Evolutionary conservation across 1,140 invertebrate genomes (phyloP).

Genomic region (Eurosta solidaginis): DNA sequence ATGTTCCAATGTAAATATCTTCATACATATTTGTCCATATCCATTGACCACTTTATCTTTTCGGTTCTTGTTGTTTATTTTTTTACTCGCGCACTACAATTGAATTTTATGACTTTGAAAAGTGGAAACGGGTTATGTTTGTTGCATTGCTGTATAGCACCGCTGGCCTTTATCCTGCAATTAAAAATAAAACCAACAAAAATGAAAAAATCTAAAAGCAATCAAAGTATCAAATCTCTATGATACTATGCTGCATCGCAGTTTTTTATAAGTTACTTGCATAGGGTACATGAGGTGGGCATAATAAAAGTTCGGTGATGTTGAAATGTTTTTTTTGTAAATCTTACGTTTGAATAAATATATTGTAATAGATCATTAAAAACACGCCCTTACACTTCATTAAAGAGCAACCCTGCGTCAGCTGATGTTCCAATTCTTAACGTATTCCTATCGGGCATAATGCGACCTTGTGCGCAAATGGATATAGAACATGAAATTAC

Average conservation of each 20-base stretch:
- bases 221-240: not conserved
- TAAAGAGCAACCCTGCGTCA: too few species aligned
- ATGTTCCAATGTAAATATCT: not conserved
- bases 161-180: not conserved
- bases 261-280: not conserved
- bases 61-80: not conserved
- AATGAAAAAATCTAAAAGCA: not conserved
- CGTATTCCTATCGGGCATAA: too few species aligned
- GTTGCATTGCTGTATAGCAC: not conserved
- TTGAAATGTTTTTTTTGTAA: too few species aligned
- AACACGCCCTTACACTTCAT: too few species aligned
- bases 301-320: too few species aligned
- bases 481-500: too few species aligned
- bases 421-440: too few species aligned
- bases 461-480: too few species aligned
- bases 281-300: too few species aligned
- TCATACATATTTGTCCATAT: not conserved
- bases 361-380: too few species aligned
- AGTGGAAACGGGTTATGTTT: not conserved
- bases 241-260: not conserved
- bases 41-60: not conserved
- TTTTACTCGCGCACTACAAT: not conserved
- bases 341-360: too few species aligned
- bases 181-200: not conserved
- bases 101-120: slow-evolving; percentile 27